Evolutionary conservation across 2,113 vertebrate genomes (phyloP).

Genomic region (Psilopsiagon aymara): DNA sequence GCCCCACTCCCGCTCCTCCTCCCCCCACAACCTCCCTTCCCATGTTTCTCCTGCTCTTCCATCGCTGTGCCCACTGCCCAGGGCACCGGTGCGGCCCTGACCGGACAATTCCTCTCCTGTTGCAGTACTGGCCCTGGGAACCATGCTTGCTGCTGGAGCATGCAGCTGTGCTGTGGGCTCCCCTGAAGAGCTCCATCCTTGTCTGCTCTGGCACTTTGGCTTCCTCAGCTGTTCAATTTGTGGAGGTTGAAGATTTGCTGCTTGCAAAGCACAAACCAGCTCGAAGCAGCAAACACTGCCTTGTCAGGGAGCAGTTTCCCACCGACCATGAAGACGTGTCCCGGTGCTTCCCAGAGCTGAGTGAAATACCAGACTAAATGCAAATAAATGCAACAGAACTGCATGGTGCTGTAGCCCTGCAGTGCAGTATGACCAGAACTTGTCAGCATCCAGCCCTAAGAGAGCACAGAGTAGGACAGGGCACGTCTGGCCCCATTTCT

Average conservation of each 20-base stretch:
- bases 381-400: fast-evolving
- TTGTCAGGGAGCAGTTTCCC: too few species aligned
- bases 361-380: not conserved
- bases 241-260: not conserved
- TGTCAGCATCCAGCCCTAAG: not conserved
- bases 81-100: fast-evolving
- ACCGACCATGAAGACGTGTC: fast-evolving
- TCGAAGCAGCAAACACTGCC: not conserved
- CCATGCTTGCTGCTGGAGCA: fast-evolving
- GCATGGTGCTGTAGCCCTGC: fast-evolving
- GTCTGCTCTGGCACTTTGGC: fast-evolving
- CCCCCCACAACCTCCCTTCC: not conserved
- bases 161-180: fast-evolving
- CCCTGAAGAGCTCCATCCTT: not conserved
- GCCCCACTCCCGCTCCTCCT: not conserved
- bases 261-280: not conserved
- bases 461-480: not conserved
- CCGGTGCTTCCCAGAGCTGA: not conserved
- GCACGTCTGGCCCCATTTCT: not conserved
- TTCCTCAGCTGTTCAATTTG: not conserved
- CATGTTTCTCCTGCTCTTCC: not conserved
- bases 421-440: not conserved
- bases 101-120: fast-evolving
- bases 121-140: not conserved
- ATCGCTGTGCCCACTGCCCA: fast-evolving